A percentile compares a stretch with the other conserved stretches of the same genome.
These are phyloP conservation scores for Enteromius radiatus DNA, from an alignment of 2,797 vertebrate species.

Conservation along the genomic window DNA sequence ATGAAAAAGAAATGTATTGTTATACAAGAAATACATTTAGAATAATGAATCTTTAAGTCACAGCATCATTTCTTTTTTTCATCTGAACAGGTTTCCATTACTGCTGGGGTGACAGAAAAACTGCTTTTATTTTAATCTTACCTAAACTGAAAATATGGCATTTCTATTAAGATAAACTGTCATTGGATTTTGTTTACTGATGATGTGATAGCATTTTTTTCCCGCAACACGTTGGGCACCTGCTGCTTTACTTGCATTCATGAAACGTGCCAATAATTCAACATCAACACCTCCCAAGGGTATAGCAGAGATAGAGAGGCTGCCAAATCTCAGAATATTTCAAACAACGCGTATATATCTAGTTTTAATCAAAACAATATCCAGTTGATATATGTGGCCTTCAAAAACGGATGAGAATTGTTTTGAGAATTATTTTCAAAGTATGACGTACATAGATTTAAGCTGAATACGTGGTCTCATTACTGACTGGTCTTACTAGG, in stretches of 20 bases:
- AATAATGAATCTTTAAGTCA: not conserved
- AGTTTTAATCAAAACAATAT: constrained; percentile 10
- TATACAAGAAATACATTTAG: not conserved
- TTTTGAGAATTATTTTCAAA: not conserved
- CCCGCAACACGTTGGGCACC: constrained; percentile 78
- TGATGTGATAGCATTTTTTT: constrained; percentile 49
- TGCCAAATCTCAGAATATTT: constrained; percentile 5
- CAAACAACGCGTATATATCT: not conserved
- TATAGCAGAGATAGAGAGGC: constrained; percentile 18
- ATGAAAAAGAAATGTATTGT: not conserved
- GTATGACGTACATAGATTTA: constrained; percentile 28
- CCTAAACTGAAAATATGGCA: constrained; percentile 42
- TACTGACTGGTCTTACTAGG: constrained; percentile 46
- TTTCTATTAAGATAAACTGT: constrained; percentile 32
- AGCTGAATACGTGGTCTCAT: constrained; percentile 49
- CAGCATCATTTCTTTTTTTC: not conserved
- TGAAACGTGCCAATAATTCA: constrained; percentile 50
- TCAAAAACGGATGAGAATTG: constrained; percentile 35
- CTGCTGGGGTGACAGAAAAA: not conserved
- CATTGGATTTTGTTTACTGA: constrained; percentile 44
- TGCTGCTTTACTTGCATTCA: constrained; percentile 66
- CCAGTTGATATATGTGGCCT: constrained; percentile 26
- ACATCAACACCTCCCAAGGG: constrained; percentile 21
- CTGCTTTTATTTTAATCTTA: constrained; percentile 22
- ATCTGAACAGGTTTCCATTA: not conserved